Evolutionary conservation across 2,888 invertebrate species (phyloP).

Genomic region (Aspidapion aeneum): DNA sequence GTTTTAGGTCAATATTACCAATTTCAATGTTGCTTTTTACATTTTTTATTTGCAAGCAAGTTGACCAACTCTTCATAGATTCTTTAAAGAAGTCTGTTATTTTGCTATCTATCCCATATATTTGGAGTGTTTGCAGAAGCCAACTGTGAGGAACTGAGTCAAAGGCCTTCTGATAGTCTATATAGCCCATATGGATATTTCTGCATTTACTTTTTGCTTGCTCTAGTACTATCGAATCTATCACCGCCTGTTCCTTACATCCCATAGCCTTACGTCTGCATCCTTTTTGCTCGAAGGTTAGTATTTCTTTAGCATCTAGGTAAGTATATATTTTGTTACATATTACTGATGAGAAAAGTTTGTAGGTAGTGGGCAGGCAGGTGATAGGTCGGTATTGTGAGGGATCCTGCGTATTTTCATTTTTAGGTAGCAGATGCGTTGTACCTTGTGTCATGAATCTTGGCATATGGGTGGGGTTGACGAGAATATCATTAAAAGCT

Average conservation of each 20-base stretch:
- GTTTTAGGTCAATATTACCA: no score
- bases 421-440: background rate
- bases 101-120: no score
- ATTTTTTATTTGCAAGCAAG: no score
- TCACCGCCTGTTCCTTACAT: background rate
- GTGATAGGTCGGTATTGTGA: background rate
- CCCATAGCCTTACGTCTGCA: background rate
- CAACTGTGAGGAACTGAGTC: no score
- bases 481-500: background rate
- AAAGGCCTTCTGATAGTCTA: slow-evolving; percentile 3
- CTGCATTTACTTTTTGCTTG: background rate
- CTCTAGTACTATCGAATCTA: background rate
- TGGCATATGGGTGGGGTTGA: background rate
- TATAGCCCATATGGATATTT: slow-evolving; percentile 1
- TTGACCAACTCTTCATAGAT: slow-evolving; percentile 2
- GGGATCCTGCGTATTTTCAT: background rate
- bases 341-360: background rate
- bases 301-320: background rate
- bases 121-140: no score
- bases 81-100: background rate
- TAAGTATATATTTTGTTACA: background rate
- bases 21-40: no score
- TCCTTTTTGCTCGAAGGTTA: slow-evolving; percentile 1
- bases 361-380: background rate
- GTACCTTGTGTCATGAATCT: background rate